phyloP scores from a whole-genome alignment of 1,140 invertebrate genomes.

The Conus betulinus region DNA sequence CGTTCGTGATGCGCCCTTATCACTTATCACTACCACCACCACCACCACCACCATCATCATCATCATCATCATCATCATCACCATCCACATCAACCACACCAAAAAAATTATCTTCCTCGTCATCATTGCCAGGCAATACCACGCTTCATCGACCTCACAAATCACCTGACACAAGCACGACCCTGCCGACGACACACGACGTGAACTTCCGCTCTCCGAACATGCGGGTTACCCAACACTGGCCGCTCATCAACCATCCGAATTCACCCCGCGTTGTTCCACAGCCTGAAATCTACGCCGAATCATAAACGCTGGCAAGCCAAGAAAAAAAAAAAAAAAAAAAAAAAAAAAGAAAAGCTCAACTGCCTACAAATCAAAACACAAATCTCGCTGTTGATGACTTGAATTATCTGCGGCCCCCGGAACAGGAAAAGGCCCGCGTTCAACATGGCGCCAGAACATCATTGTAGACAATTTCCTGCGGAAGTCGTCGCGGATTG shows the following conservation, averaged over 20 bases:
- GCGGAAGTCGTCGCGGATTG: conserved; percentile 29
- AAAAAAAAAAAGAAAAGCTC: background rate
- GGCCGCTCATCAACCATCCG: background rate
- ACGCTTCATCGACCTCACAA: background rate
- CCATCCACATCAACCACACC: background rate
- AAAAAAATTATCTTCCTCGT: background rate
- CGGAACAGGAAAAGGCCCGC: conserved; percentile 18
- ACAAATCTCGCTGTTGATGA: background rate
- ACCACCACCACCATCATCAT: background rate
- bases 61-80: background rate
- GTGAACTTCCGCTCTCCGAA: conserved; percentile 6
- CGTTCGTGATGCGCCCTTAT: background rate
- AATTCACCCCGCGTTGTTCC: background rate
- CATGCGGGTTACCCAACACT: background rate
- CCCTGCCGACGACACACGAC: conserved; percentile 4
- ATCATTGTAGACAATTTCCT: conserved; percentile 36
- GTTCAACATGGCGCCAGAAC: conserved; percentile 38
- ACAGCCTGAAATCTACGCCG: background rate
- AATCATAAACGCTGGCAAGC: background rate
- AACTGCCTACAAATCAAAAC: background rate
- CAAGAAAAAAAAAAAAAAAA: background rate
- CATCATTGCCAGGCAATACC: background rate
- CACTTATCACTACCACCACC: background rate
- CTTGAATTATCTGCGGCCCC: background rate
- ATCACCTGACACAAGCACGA: background rate